Percentiles rank a stretch among this genome's conserved stretches.
These are phyloP conservation scores for Apantesis nais DNA, from an alignment of 2,888 invertebrate species.

Conservation along the genomic window DNA sequence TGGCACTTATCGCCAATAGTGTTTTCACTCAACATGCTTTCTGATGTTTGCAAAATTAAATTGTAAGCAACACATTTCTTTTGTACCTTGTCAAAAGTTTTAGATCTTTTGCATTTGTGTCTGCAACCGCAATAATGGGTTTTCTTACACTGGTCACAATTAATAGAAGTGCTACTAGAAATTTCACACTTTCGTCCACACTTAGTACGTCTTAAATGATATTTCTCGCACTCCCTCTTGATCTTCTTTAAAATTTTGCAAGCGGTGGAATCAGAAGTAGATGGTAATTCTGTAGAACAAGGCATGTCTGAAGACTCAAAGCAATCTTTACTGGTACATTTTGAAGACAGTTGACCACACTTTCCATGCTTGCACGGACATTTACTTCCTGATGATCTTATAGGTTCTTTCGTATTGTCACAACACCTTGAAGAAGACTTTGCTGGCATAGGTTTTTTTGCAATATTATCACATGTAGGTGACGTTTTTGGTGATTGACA, in stretches of 20 bases:
- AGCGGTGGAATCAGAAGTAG: conserved; percentile 72
- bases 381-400: conserved; percentile 22
- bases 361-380: conserved; percentile 56
- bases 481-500: conserved; percentile 1
- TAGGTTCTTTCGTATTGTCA: conserved; percentile 4
- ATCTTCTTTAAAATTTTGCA: conserved; percentile 75
- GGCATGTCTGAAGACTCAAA: conserved; percentile 67
- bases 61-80: conserved; percentile 79
- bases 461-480: neutral
- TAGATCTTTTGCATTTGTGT: conserved; percentile 69
- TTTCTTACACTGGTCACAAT: conserved; percentile 71
- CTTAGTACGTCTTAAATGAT: conserved; percentile 72
- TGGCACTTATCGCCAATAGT: conserved; percentile 50
- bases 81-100: conserved; percentile 61
- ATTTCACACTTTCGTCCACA: conserved; percentile 62
- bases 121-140: conserved; percentile 67
- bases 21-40: conserved; percentile 73
- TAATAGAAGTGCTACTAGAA: conserved; percentile 71
- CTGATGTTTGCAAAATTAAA: conserved; percentile 78
- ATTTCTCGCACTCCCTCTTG: conserved; percentile 76
- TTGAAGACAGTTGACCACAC: conserved; percentile 58
- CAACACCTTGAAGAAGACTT: conserved; percentile 7
- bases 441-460: neutral
- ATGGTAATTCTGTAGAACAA: conserved; percentile 67
- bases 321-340: conserved; percentile 46